Evolutionary conservation across 2,888 invertebrate species (phyloP), one percentile per base, ranked within the genome.

Genomic region (Automeris io): DNA sequence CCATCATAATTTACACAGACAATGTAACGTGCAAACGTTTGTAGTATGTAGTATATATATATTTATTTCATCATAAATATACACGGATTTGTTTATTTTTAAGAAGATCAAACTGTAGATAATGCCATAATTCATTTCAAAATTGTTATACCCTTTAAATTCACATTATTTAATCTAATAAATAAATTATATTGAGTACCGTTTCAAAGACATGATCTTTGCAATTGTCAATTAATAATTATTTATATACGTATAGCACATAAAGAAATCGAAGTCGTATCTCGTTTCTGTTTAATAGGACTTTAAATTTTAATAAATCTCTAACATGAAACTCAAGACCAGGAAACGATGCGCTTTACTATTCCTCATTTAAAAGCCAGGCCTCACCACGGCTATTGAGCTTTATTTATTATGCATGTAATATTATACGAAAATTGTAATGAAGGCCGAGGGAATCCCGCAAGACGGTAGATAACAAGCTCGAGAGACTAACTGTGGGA

Each of bases 371-470:
- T 56, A 64, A n/a, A 55, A 47, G 47, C 57, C 51, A 57, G 47
- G 44, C 37, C 31, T 55, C 54, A 46, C 58, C 49, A 63, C 46
- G 49, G 59, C 45, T 37, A 52, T 49, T 48, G 41, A 43, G 53
- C 49, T 52, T 49, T 51, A 32, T 76, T 70, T 78, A 72, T 57
- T 59, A 61, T 63, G 59, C 34, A 40, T 67, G 74, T 78, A 77
- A 78, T 74, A 73, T 70, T 71, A 75, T 71, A 80, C 70, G 74
- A 79, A 82, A 79, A 78, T 74, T 77, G 72, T 80, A 75, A 81
- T 79, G 70, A 81, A 79, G 68, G 72, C 68, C 59, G 56, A 71
- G 69, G 68, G 70, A 73, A 65, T 68, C 70, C 70, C 73, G 57
- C 72, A 76, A 79, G 78, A 72, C 69, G 67, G 66, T 66, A 70